Base-by-base conservation (phyloP, 2,888 invertebrate species). In the Drosophila melanosoma region DNA sequence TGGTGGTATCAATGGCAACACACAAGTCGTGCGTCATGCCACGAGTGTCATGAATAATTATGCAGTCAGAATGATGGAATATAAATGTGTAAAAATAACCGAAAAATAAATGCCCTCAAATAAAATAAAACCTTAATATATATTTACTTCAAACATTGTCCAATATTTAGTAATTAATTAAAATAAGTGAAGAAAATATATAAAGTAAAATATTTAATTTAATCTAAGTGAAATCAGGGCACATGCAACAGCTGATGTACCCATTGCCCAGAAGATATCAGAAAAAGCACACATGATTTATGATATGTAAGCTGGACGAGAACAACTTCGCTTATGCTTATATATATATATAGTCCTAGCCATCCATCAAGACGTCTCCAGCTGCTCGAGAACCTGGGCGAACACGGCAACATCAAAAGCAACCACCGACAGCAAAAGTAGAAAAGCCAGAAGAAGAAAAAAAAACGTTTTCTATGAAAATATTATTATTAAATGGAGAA, bases 401-500 rank as follows among this genome's bases (percentile, higher is more conserved):
- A 56, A 57, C 23, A 56, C 29, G 35, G 35, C 32, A 12, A 77
- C 77, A 82, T 81, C 78, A 82, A 75, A 82, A 77, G 79, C 66
- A 77, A 76, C 69, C 70, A 75, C 72, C 69, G 49, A 48, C 35
- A 58, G 12, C 56, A 74, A 76, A 70, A 74, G 61, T 53, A 65
- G 66, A 63, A 42, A 29, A 29, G n/a, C 17, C 29, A 38, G 49
- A 40, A 49, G 29, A 59, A 38, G 49, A 40, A 49, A 32, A 59
- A 63, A 66, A 66, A 69, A 48, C 35, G 56, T 63, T 72, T 83
- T 81, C 68, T 83, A 80, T 83, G 80, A 82, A 83, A 83, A 83
- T 82, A 83, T 82, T 82, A 83, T 82, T 83, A 83, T 82, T 83
- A 82, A 81, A 69, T 70, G 72, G 64, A 51, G 32, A 64, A 67